Evolutionary conservation across 1,140 invertebrate genomes (phyloP).

Genomic region (Caerostris extrusa): DNA sequence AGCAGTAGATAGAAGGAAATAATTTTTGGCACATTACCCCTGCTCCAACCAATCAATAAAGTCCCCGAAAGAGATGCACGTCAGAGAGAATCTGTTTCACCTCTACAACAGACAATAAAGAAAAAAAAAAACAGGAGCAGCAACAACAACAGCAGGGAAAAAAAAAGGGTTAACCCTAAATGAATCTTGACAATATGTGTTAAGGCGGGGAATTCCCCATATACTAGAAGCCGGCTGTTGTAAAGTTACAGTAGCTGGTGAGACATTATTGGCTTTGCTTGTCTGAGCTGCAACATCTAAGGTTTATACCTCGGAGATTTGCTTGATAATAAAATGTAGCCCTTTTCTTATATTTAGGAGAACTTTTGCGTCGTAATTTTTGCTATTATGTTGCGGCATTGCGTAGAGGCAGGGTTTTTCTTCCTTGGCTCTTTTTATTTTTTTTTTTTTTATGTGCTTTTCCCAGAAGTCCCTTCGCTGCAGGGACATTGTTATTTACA

Average conservation of each 20-base stretch:
- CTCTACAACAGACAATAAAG: not conserved
- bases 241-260: not conserved
- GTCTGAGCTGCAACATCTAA: not conserved
- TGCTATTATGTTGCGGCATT: not conserved
- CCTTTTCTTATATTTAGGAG: not conserved
- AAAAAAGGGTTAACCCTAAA: not conserved
- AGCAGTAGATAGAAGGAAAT: not conserved
- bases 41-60: not conserved
- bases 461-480: not conserved
- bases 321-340: not conserved
- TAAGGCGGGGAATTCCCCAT: not conserved
- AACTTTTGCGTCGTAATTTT: constrained; percentile 13
- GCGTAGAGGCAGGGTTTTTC: not conserved
- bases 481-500: constrained; percentile 19
- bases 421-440: not conserved
- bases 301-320: not conserved
- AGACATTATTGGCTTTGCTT: not conserved
- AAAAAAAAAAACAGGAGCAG: not conserved
- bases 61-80: not conserved
- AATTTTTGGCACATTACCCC: not conserved
- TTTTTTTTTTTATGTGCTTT: not conserved
- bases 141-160: not conserved
- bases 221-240: not conserved
- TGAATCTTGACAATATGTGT: not conserved
- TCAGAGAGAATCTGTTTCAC: not conserved